phyloP scores from a whole-genome alignment of 2,797 vertebrate species.

The Urosaurus nigricauda region DNA sequence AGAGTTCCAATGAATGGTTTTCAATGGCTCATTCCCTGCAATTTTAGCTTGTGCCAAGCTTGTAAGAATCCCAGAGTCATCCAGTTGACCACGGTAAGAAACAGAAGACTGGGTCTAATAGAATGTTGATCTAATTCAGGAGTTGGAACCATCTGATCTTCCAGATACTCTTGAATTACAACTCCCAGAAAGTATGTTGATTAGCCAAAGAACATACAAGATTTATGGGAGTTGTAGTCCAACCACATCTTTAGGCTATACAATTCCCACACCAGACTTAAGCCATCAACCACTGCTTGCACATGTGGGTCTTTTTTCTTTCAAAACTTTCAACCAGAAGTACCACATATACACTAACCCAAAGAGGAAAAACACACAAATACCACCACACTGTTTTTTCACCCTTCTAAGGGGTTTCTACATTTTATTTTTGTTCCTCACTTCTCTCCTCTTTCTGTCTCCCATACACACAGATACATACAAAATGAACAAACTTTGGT shows the following conservation, averaged over 20 bases:
- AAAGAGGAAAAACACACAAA: neutral
- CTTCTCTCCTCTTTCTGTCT: too few species aligned
- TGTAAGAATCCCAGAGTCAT: neutral
- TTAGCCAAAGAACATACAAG: too few species aligned
- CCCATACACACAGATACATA: too few species aligned
- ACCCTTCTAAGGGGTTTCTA: neutral
- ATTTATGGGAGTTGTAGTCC: too few species aligned
- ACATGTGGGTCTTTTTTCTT: neutral
- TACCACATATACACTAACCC: neutral
- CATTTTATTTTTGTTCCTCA: too few species aligned
- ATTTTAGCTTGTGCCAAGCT: neutral
- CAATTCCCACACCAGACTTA: too few species aligned
- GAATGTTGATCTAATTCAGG: neutral
- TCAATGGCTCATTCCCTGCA: too few species aligned
- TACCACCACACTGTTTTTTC: neutral
- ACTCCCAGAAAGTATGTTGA: neutral
- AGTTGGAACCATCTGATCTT: too few species aligned
- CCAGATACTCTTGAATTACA: neutral
- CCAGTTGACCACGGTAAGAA: neutral
- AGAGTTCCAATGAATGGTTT: too few species aligned
- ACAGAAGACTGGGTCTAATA: too few species aligned
- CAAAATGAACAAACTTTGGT: too few species aligned
- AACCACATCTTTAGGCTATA: too few species aligned
- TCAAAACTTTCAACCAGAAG: neutral
- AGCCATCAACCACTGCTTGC: neutral